phyloP scores from a whole-genome alignment of 2,113 vertebrate species.

The Thunnus thynnus region DNA sequence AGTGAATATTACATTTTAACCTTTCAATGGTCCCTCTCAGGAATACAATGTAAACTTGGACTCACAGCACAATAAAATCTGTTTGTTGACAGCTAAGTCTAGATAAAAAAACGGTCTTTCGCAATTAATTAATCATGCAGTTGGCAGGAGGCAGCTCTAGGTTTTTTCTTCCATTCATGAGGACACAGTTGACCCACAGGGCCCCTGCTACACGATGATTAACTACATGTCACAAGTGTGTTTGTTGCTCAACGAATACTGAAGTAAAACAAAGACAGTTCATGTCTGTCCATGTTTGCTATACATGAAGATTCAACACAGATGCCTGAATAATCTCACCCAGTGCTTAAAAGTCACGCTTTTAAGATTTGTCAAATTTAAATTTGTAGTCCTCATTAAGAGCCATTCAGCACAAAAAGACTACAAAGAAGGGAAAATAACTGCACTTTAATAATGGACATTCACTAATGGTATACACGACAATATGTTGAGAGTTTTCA shows the following conservation, averaged over 20 bases:
- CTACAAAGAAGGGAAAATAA: background rate
- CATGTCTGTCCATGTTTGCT: conserved; percentile 1
- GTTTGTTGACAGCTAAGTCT: conserved; percentile 30
- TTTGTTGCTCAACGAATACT: conserved; percentile 45
- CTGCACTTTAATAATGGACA: background rate
- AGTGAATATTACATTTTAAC: no score
- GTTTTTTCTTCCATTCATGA: conserved; percentile 33
- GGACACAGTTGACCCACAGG: background rate
- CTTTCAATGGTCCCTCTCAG: background rate
- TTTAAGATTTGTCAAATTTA: background rate
- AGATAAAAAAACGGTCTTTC: conserved; percentile 29
- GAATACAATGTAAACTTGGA: conserved; percentile 14
- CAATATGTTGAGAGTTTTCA: no score
- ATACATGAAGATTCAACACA: conserved; percentile 30
- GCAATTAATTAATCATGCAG: conserved; percentile 38
- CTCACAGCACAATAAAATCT: conserved; percentile 22
- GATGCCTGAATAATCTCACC: background rate
- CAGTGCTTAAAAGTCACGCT: background rate
- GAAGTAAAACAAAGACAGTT: conserved; percentile 32
- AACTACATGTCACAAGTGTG: conserved; percentile 21
- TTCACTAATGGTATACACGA: no score
- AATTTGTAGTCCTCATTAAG: background rate
- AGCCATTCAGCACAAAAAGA: background rate
- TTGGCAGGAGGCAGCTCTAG: conserved; percentile 9
- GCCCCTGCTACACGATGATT: conserved; percentile 11